A percentile compares a stretch with the other conserved stretches of the same genome.
phyloP scores from a whole-genome alignment of 2,888 invertebrate genomes.

The Aphrophora alni region DNA sequence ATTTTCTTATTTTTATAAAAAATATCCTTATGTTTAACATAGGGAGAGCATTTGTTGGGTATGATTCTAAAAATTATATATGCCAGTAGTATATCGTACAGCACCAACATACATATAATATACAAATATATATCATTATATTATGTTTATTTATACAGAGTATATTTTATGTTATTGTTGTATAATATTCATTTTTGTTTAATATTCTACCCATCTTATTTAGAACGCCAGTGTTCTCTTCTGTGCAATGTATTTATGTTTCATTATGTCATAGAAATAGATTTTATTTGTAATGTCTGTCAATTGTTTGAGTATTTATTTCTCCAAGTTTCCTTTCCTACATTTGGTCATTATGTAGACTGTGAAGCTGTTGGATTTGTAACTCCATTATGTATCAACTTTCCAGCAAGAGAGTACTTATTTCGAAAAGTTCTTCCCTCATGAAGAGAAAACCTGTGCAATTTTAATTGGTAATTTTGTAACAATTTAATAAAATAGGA shows the following conservation, averaged over 20 bases:
- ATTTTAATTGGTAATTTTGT: too few relatives aligned
- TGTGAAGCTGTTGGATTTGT: too few relatives aligned
- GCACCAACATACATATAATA: neutral
- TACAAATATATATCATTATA: neutral
- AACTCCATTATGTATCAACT: too few relatives aligned
- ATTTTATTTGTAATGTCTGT: conserved; percentile 1
- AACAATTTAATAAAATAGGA: too few relatives aligned
- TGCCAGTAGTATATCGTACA: neutral
- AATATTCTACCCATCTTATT: neutral
- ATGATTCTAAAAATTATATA: neutral
- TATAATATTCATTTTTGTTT: neutral
- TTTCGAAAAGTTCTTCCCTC: too few relatives aligned
- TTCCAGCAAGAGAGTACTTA: too few relatives aligned
- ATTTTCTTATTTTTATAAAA: conserved; percentile 5
- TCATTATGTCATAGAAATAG: neutral
- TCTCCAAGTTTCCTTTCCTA: neutral
- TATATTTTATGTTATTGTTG: neutral
- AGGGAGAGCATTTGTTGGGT: neutral
- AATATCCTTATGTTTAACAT: neutral
- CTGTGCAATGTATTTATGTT: neutral
- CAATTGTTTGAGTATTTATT: neutral
- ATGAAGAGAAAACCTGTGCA: too few relatives aligned
- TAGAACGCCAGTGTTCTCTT: neutral
- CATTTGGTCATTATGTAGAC: too few relatives aligned
- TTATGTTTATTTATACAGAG: neutral